Evolutionary conservation across 1,140 invertebrate species (phyloP), one percentile per base, ranked within the genome.

Genomic region (Chironomus striatipennis): DNA sequence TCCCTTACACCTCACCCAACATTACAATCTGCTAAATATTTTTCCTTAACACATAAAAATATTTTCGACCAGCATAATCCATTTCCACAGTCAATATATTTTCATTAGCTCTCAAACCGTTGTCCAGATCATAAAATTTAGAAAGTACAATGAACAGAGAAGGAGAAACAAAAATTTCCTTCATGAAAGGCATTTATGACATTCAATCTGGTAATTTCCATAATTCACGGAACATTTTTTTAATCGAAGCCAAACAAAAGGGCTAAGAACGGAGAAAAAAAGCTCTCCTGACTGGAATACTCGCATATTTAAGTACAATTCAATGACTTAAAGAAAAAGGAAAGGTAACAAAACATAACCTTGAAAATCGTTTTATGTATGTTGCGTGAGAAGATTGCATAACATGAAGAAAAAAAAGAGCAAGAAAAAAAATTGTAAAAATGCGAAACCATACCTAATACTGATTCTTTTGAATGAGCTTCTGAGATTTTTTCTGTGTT

Each of bases 371-470:
- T 21, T 70, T 70, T 70, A 70, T 70, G 18, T 21, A 17, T 70
- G 20, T 70, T 70, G 65, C 65, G 65, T 70, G 65, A 70, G 65
- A 7, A 70, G 65, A 70, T 70, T 70, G 65, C 17, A 70, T 70
- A 70, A 70, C 65, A 12, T 57, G 47, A 57, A n/a, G n/a, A n/a
- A n/a, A n/a, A n/a, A n/a, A n/a, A n/a, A n/a, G 43, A 47, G 43
- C 43, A 47, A n/a, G n/a, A n/a, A n/a, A n/a, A n/a, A 34, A 34
- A 34, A 2, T 34, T 5, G 24, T 34, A 15, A 57, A 57, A 57
- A 57, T 57, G 47, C 47, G 47, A n/a, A 57, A 57, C 47, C 47
- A 57, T 57, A n/a, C 47, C 24, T 5, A 57, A 57, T 15, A 2
- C 24, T 34, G 24, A 15, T 57, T 15, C 47, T 57, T n/a, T 34